These are phyloP conservation scores for Xanthia icteritia DNA, from an alignment of 2,888 invertebrate genomes.

Conservation along the genomic window DNA sequence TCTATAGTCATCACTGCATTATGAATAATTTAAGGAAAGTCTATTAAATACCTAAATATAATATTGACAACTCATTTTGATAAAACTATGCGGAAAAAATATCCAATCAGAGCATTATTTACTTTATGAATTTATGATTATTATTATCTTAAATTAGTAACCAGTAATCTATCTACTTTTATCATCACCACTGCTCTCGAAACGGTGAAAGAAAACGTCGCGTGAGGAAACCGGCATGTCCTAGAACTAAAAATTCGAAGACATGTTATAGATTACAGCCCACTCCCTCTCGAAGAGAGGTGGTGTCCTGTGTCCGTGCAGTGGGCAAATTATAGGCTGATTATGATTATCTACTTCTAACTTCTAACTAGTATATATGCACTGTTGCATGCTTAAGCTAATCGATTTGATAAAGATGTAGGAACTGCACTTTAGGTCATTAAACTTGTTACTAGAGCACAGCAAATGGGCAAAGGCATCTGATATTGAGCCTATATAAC, in stretches of 20 bases:
- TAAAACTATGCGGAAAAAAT: neutral
- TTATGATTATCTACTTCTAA: slow-evolving; percentile 4
- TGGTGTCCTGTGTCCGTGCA: no score
- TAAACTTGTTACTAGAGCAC: slow-evolving; percentile 23
- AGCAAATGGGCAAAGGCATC: slow-evolving; percentile 6
- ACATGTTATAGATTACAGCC: no score
- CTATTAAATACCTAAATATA: slow-evolving; percentile 5
- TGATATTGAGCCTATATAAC: slow-evolving; percentile 13
- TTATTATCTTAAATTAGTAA: slow-evolving; percentile 6
- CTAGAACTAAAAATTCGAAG: no score
- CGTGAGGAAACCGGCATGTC: no score
- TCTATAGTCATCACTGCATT: neutral
- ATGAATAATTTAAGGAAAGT: slow-evolving; percentile 10
- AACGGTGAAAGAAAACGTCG: no score
- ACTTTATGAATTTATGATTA: neutral
- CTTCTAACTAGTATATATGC: no score
- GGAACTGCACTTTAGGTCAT: slow-evolving; percentile 22
- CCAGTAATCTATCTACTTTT: no score
- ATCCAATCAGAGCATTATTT: neutral
- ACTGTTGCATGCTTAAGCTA: neutral
- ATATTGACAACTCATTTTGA: slow-evolving; percentile 2
- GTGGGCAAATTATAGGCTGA: no score
- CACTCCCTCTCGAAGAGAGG: no score
- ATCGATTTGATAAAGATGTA: slow-evolving; percentile 6
- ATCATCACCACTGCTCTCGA: no score